phyloP scores from a whole-genome alignment of 2,113 vertebrate genomes.

The Etheostoma spectabile region DNA sequence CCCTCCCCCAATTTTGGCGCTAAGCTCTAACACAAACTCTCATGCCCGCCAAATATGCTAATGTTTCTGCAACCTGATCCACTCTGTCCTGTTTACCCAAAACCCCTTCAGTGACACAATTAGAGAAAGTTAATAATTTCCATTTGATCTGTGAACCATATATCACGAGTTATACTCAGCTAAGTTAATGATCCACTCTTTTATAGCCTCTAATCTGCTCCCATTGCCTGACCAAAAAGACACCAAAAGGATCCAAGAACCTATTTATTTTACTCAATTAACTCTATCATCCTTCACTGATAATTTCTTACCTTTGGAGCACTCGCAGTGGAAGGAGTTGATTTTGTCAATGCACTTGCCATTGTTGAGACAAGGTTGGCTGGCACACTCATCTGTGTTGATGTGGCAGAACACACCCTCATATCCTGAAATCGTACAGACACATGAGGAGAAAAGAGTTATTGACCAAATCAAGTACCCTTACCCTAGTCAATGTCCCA shows the following conservation, averaged over 20 bases:
- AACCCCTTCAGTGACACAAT: constrained; percentile 23
- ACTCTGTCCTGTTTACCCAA: constrained; percentile 6
- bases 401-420: constrained; percentile 94
- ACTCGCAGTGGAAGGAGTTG: constrained; percentile 95
- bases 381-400: constrained; percentile 94
- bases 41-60: constrained; percentile 76
- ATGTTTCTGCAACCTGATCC: constrained; percentile 52
- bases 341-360: constrained; percentile 96
- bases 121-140: constrained; percentile 62
- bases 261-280: background rate
- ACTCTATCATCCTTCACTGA: background rate
- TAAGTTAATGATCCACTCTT: constrained; percentile 58
- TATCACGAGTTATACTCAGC: constrained; percentile 23
- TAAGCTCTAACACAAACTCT: constrained; percentile 75
- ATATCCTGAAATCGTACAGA: constrained; percentile 85
- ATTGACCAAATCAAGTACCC: constrained; percentile 1
- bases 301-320: constrained; percentile 87
- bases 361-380: constrained; percentile 93
- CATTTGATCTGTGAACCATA: constrained; percentile 27
- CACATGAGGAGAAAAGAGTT: background rate
- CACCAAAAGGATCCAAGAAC: background rate
- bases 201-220: constrained; percentile 21
- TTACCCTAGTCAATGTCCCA: background rate
- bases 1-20: constrained; percentile 79
- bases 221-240: constrained; percentile 20